Evolutionary conservation across 2,113 vertebrate genomes (phyloP).

Genomic region (Sinocyclocheilus maitianheensis): DNA sequence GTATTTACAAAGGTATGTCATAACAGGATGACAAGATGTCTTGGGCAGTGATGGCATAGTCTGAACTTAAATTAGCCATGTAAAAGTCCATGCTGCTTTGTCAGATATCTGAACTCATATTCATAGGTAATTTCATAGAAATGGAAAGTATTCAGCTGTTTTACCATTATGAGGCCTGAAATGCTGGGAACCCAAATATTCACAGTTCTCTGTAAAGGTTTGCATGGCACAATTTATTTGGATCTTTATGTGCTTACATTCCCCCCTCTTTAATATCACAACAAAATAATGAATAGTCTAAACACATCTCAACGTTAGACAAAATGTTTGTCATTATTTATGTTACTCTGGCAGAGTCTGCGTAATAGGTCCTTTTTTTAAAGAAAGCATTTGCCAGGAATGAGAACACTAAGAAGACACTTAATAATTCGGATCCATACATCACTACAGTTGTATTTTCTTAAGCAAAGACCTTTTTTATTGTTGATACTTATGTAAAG

Average conservation of each 20-base stretch:
- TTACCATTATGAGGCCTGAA: slow-evolving; percentile 10
- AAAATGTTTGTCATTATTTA: slow-evolving; percentile 38
- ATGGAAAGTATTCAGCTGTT: slow-evolving; percentile 38
- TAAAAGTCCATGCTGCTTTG: neutral
- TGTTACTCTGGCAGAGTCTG: slow-evolving; percentile 26
- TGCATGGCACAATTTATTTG: slow-evolving; percentile 16
- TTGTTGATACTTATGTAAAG: neutral
- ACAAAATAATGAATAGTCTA: slow-evolving; percentile 38
- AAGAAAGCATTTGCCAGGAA: slow-evolving; percentile 19
- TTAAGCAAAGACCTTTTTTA: neutral
- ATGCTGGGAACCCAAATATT: slow-evolving; percentile 6
- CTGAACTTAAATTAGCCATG: neutral
- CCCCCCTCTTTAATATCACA: slow-evolving; percentile 29
- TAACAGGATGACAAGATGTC: slow-evolving; percentile 45
- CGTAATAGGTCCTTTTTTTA: neutral
- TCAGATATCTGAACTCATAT: neutral
- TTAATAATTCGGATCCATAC: neutral
- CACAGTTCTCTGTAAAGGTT: slow-evolving; percentile 7
- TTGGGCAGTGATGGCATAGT: slow-evolving; percentile 5
- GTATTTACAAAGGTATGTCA: slow-evolving; percentile 50
- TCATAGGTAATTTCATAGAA: slow-evolving; percentile 8
- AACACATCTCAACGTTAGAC: slow-evolving; percentile 19
- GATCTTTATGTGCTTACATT: slow-evolving; percentile 37
- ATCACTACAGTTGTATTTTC: neutral
- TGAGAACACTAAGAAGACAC: slow-evolving; percentile 18